Evolutionary conservation across 2,113 vertebrate species (phyloP), one percentile per base, ranked within the genome.

Genomic region (Tyrannus savana): DNA sequence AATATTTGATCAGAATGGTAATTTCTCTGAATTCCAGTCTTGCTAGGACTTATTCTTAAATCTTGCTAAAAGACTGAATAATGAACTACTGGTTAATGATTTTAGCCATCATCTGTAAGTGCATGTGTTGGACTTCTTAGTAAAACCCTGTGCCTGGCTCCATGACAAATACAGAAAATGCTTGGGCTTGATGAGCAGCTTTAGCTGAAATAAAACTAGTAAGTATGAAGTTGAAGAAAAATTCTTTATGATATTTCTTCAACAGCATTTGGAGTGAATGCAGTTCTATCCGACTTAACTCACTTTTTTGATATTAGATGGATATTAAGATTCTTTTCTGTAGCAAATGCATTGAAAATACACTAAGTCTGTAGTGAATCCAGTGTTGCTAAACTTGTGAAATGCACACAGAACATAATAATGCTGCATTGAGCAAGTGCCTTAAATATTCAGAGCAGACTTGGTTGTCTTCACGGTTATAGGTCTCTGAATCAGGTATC

Each of bases 81-180:
- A 59, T 24, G 23, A 73, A 12, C 47, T 84, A 21, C 21, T 39
- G 59, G 24, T 72, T 50, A 77, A 60, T 1, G 1, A 12, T 50
- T 82, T 78, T 59, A 84, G 28, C 46, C 3, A 1, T 74, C 42
- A 10, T 28, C 23, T 0, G 0, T n/a, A 78, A 47, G 15, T 60
- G 19, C 22, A 21, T 1, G 0, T 67, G 27, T 18, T 74, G 39
- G 47, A 19, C 15, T 79, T 55, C 15, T 79, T 55, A 9, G 7
- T 33, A 47, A 63, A 63, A 56, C 11, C 15, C 25, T 69, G 25
- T 68, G 33, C 42, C 46, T 64, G 66, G 13, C 41, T 56, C 17
- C 19, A 21, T 60, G 44, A 74, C 46, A 72, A 67, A 31, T 19
- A 41, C 14, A 35, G 22, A 55, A 52, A 23, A 64, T 8, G 8